Base-by-base conservation (phyloP, 2,113 vertebrate genomes). In the Tinamus guttatus region DNA sequence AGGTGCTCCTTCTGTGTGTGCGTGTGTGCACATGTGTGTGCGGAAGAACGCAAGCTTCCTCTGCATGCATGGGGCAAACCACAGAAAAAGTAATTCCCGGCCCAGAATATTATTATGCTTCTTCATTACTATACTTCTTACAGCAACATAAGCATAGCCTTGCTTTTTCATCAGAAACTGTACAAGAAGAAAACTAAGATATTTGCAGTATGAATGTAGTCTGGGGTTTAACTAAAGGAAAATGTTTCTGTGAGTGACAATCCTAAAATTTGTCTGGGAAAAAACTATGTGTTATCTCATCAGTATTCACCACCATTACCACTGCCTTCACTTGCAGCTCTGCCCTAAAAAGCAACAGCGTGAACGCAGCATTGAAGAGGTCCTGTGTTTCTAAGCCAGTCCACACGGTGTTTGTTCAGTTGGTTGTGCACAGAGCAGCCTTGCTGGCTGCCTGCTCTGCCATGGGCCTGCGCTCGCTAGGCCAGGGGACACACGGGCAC, bases 291-390 rank as follows among this genome's bases (percentile, higher is more conserved):
- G 14, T 87, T 78, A 67, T 51, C 76, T 91, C 22, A 74, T 95
- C 91, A 92, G 87, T 76, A 93, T 95, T 94, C 92, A 81, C 32
- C 56, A 58, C 79, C 80, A 73, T 3, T 36, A 41, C 65, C 54
- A 13, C 73, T 81, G 73, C 22, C 64, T 76, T 88, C 73, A 81
- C 0, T 36, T 38, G 47, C 65, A 81, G 21, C 24, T 90, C 59
- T 90, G n/a, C 47, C 1, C 3, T 63, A 32, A 13, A 30, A 86
- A 71, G 3, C 28, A 43, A 32, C 12, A 1, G 4, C 60, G 52
- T 13, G 56, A 96, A 71, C 47, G 62, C 12, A 78, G 20, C 18
- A 32, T 34, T 69, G 14, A 79, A 47, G 20, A 81, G 73, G 8
- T 25, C 75, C 28, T 51, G 11, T 56, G 27, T 54, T 90, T 88